These are phyloP conservation scores for Ondatra zibethicus DNA, from an alignment of 2,113 vertebrate species.

Conservation along the genomic window DNA sequence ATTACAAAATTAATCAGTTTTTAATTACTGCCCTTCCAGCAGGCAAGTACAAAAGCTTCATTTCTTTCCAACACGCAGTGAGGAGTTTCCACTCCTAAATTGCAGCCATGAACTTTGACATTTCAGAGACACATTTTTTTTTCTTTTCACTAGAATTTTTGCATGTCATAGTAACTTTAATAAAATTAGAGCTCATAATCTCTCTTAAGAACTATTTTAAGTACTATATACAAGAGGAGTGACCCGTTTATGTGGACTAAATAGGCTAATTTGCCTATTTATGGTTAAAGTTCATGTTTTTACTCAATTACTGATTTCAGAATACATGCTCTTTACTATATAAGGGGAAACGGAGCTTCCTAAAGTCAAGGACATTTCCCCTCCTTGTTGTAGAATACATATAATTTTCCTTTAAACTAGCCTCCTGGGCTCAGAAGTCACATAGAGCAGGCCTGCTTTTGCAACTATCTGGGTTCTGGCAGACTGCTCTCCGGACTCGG, in stretches of 20 bases:
- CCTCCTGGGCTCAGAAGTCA: neutral
- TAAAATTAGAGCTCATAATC: neutral
- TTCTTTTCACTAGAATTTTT: neutral
- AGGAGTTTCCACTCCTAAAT: slow-evolving; percentile 1
- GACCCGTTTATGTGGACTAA: neutral
- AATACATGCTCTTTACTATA: slow-evolving; percentile 36
- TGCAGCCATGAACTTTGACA: neutral
- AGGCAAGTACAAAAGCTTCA: neutral
- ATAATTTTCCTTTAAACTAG: slow-evolving; percentile 47
- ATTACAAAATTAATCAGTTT: slow-evolving; percentile 47
- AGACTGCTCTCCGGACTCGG: neutral
- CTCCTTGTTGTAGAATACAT: slow-evolving; percentile 15
- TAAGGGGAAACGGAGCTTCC: neutral
- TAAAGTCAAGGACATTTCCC: slow-evolving; percentile 22
- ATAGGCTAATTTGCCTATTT: neutral
- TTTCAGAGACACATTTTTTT: neutral
- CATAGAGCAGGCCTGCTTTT: slow-evolving; percentile 63
- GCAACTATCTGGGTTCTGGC: slow-evolving; percentile 55
- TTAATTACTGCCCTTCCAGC: neutral
- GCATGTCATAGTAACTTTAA: neutral
- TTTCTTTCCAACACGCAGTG: slow-evolving; percentile 46
- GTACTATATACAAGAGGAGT: neutral
- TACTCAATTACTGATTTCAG: slow-evolving; percentile 13
- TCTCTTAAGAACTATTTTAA: slow-evolving; percentile 12
- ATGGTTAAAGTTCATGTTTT: slow-evolving; percentile 37